Conservation (phyloP, 2,888 invertebrate species). For the Athripsodes cinereus region DNA sequence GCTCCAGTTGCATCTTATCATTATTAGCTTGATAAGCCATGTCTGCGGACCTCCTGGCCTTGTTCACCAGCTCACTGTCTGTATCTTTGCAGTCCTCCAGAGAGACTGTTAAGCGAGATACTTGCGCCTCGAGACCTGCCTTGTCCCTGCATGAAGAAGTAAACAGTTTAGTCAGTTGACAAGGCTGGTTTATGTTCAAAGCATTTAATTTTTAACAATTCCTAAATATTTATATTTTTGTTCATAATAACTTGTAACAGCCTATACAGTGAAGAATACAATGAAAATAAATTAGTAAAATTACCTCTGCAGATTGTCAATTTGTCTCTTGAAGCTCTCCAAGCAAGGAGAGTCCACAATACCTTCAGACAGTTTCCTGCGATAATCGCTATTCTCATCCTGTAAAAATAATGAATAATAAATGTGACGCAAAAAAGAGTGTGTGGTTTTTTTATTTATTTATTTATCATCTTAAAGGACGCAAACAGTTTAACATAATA, state of each 20-base stretch:
- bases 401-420: slow-evolving; percentile 26
- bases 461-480: too few relatives aligned
- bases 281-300: too few relatives aligned
- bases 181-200: too few relatives aligned
- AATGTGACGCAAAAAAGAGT: too few relatives aligned
- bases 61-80: slow-evolving; percentile 55
- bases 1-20: slow-evolving; percentile 69
- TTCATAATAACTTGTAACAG: too few relatives aligned
- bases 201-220: too few relatives aligned
- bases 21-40: slow-evolving; percentile 70
- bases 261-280: too few relatives aligned
- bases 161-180: neutral
- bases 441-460: too few relatives aligned
- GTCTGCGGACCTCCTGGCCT: slow-evolving; percentile 63
- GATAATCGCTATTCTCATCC: slow-evolving; percentile 49
- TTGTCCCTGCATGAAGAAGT: slow-evolving; percentile 52
- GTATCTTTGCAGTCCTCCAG: slow-evolving; percentile 58
- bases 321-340: slow-evolving; percentile 61
- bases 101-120: slow-evolving; percentile 60
- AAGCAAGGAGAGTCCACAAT: slow-evolving; percentile 51
- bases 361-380: slow-evolving; percentile 46
- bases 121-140: slow-evolving; percentile 59
- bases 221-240: too few relatives aligned
- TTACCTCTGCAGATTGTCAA: slow-evolving; percentile 64
- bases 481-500: too few relatives aligned